A percentile compares a stretch with the other conserved stretches of the same genome.
These are phyloP conservation scores for Lipophrys pholis DNA, from an alignment of 2,113 vertebrate species.

Conservation along the genomic window DNA sequence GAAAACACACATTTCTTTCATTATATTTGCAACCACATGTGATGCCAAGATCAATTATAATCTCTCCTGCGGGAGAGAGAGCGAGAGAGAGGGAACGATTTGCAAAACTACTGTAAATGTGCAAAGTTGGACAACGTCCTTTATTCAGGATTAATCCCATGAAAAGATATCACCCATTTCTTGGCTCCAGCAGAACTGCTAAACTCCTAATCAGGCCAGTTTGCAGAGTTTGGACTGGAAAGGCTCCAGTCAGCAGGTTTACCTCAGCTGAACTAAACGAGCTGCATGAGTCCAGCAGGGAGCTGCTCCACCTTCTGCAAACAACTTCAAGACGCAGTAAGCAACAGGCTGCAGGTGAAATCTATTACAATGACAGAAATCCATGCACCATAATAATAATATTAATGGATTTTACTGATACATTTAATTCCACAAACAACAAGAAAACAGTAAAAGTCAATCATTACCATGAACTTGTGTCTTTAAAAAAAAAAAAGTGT, in stretches of 20 bases:
- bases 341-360: neutral
- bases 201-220: constrained; percentile 60
- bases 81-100: no score
- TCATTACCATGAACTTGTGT: no score
- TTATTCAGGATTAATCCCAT: neutral
- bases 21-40: no score
- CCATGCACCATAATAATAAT: no score
- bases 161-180: constrained; percentile 27
- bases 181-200: constrained; percentile 44
- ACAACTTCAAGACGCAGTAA: neutral
- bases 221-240: constrained; percentile 65
- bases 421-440: no score
- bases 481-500: neutral
- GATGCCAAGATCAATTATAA: no score
- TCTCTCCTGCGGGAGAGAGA: no score
- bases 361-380: no score
- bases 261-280: constrained; percentile 65
- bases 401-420: no score
- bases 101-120: neutral
- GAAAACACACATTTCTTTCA: no score
- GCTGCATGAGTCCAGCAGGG: neutral
- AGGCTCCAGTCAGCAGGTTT: constrained; percentile 64
- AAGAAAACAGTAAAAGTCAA: no score
- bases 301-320: constrained; percentile 4
- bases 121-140: neutral